Evolutionary conservation across 1,140 invertebrate genomes (phyloP).

Genomic region (Lutraria rhynchaena): DNA sequence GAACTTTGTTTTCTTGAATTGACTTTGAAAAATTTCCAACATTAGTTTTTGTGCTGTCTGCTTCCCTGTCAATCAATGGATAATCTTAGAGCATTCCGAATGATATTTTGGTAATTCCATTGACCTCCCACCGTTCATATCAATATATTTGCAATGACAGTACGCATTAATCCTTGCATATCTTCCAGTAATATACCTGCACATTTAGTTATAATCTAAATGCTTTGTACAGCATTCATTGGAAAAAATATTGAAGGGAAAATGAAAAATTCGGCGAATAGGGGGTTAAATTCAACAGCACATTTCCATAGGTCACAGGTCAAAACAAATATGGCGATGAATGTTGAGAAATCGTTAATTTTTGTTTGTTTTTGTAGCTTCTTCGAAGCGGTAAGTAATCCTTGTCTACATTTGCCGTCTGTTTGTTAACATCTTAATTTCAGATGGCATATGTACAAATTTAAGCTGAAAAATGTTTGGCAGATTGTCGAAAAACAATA

Average conservation of each 20-base stretch:
- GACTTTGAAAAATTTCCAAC: conserved; percentile 19
- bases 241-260: too few relatives aligned
- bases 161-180: too few relatives aligned
- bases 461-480: too few relatives aligned
- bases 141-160: too few relatives aligned
- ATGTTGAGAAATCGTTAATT: conserved; percentile 2
- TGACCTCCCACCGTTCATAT: conserved; percentile 3
- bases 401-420: too few relatives aligned
- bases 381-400: conserved; percentile 9
- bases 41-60: conserved; percentile 34
- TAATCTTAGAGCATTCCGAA: background rate
- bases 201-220: too few relatives aligned
- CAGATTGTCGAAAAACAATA: too few relatives aligned
- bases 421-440: too few relatives aligned
- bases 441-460: too few relatives aligned
- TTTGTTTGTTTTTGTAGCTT: conserved; percentile 29
- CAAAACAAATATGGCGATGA: conserved; percentile 17
- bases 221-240: too few relatives aligned
- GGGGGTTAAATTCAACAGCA: conserved; percentile 3
- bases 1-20: background rate
- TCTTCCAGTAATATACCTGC: too few relatives aligned
- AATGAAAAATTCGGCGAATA: too few relatives aligned
- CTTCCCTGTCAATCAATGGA: background rate
- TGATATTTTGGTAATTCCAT: conserved; percentile 11
- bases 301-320: conserved; percentile 4